Percentiles rank a stretch among this genome's conserved stretches.
These are phyloP conservation scores for Amia ocellicauda DNA, from an alignment of 2,113 vertebrate species.

Conservation along the genomic window DNA sequence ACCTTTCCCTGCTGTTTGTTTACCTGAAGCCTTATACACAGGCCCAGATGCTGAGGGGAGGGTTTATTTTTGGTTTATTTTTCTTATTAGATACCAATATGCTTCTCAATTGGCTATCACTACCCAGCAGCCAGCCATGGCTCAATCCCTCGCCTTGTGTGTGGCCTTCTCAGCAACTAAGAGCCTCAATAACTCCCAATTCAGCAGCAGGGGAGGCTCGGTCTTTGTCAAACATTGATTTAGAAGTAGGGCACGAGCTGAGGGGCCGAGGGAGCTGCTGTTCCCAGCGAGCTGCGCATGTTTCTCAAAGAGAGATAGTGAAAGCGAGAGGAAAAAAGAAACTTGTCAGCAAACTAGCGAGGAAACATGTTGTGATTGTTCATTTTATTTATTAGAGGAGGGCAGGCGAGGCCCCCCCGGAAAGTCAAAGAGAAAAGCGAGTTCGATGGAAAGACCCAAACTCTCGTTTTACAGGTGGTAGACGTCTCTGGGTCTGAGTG, in stretches of 20 bases:
- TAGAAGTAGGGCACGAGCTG: slow-evolving; percentile 59
- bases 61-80: slow-evolving; percentile 52
- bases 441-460: too few relatives aligned
- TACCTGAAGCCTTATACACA: slow-evolving; percentile 28
- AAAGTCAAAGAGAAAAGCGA: too few relatives aligned
- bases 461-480: too few relatives aligned
- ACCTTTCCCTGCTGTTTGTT: slow-evolving; percentile 36
- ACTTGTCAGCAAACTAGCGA: slow-evolving; percentile 46
- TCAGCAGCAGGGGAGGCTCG: slow-evolving; percentile 45
- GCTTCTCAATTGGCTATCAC: slow-evolving; percentile 37
- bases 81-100: slow-evolving; percentile 44
- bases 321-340: slow-evolving; percentile 13
- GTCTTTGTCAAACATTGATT: slow-evolving; percentile 62
- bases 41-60: slow-evolving; percentile 24
- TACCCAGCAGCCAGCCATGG: slow-evolving; percentile 36
- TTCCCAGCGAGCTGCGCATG: slow-evolving; percentile 40
- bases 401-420: background rate
- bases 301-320: slow-evolving; percentile 31
- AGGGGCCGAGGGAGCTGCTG: slow-evolving; percentile 38
- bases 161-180: slow-evolving; percentile 44
- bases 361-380: slow-evolving; percentile 39
- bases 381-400: slow-evolving; percentile 29
- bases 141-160: slow-evolving; percentile 38
- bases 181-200: slow-evolving; percentile 43
- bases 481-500: too few relatives aligned